Conservation (phyloP, 2,888 invertebrate species). For the Nomada ruficornis region DNA sequence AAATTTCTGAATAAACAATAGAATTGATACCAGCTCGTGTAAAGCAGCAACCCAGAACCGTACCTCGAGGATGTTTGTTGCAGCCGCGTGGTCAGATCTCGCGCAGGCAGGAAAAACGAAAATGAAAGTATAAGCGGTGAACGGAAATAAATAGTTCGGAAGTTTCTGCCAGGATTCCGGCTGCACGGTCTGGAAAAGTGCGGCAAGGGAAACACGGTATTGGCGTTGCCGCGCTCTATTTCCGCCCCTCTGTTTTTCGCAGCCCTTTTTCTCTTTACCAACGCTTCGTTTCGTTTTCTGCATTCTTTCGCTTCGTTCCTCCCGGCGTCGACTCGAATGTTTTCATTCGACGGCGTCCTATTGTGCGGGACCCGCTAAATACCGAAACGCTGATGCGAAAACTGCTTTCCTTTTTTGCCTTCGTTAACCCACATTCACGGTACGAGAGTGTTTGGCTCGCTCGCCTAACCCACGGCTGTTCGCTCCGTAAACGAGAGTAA, state of each 20-base stretch:
- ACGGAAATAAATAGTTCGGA: conserved; percentile 49
- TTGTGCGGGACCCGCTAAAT: conserved; percentile 72
- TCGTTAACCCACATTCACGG: conserved; percentile 79
- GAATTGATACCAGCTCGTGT: background rate
- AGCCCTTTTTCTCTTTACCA: conserved; percentile 53
- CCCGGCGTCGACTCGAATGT: conserved; percentile 64
- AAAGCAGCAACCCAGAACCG: background rate
- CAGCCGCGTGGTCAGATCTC: background rate
- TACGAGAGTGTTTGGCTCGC: conserved; percentile 25
- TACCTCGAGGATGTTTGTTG: background rate
- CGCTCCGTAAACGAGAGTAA: background rate
- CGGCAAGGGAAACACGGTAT: conserved; percentile 47
- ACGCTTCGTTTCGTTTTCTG: conserved; percentile 51
- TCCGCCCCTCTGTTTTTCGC: conserved; percentile 55
- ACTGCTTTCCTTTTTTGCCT: conserved; percentile 76
- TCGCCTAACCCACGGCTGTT: conserved; percentile 24
- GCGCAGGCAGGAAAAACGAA: background rate
- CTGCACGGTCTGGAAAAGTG: conserved; percentile 18
- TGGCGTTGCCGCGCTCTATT: conserved; percentile 59
- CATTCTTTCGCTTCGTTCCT: conserved; percentile 37
- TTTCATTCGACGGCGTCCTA: conserved; percentile 73
- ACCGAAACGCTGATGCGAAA: conserved; percentile 77
- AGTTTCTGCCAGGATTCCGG: conserved; percentile 43
- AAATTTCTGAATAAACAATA: background rate
- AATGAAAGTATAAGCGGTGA: conserved; percentile 29